Conservation (phyloP, 2,113 vertebrate genomes). For the Cygnus buccinator region DNA sequence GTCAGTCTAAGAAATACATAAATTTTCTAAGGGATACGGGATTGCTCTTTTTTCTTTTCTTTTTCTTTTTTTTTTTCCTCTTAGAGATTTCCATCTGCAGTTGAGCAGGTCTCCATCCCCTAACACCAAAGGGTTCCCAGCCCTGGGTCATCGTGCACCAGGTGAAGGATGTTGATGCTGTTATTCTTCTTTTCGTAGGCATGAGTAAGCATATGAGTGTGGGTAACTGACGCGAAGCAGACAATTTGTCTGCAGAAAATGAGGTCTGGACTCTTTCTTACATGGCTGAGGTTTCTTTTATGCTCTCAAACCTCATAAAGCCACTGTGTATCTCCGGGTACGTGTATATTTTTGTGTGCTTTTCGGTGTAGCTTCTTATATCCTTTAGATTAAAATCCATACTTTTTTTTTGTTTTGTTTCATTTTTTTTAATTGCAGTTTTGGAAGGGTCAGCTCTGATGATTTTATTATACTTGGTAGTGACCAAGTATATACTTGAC, state of each 20-base stretch:
- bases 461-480: not conserved
- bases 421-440: not conserved
- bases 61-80: not conserved
- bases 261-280: not conserved
- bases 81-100: not conserved
- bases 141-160: not conserved
- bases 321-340: slow-evolving; percentile 5
- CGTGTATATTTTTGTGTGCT: not conserved
- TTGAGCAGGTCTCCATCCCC: not conserved
- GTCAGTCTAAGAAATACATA: not conserved
- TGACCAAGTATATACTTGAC: too few relatives aligned
- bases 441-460: not conserved
- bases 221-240: not conserved
- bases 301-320: not conserved
- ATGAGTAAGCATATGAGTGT: fast-evolving
- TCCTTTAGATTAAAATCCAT: not conserved
- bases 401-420: not conserved
- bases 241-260: not conserved
- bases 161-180: not conserved
- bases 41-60: not conserved
- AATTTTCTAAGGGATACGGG: not conserved
- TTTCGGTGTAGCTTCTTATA: not conserved
- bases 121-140: not conserved
- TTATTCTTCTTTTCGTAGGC: not conserved
- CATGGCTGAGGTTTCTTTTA: not conserved